Base-by-base conservation (phyloP, 2,113 vertebrate species). In the Ictalurus punctatus region DNA sequence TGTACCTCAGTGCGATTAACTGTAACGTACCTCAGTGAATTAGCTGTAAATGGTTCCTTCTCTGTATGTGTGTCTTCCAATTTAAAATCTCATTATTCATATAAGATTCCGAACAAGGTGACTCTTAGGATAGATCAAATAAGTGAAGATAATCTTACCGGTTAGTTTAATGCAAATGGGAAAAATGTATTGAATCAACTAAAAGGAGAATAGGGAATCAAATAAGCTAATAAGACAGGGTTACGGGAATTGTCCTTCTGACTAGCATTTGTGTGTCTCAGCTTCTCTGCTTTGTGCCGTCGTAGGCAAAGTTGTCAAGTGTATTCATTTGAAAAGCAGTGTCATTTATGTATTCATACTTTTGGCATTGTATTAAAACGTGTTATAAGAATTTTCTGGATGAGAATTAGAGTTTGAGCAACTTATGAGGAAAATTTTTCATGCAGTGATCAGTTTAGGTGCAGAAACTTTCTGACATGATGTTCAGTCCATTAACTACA, bases 71-170 rank as follows among this genome's bases (percentile, higher is more conserved):
- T 96, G 95, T 96, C 95, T 96, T 94, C 95, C 95, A 96, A 96
- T 96, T 96, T 96, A 96, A 96, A 96, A 96, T 96, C 96, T 96
- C 96, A 96, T 96, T 96, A 96, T 96, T 96, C 95, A 93, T 95
- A 95, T 96, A 95, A 95, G 95, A 96, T 96, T 94, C 96, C 93
- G 95, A 96, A 96, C 95, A 96, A 96, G 95, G 95, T 95, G 95
- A 95, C 95, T 95, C 95, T 95, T 95, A 94, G 94, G 93, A 95
- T 94, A 94, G 94, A 96, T 96, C 94, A 93, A 95, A 96, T 95
- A 96, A 96, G 95, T 95, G 95, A 96, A 95, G 95, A 95, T 95
- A 96, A 96, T 96, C 95, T 96, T 95, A 95, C 94, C 92, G 93
- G 95, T 95, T 94, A 96, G 94, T 96, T 96, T 95, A 96, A 96